A percentile compares a stretch with the other conserved stretches of the same genome.
Conservation (phyloP, 2,888 invertebrate species). For the Aelia acuminata region DNA sequence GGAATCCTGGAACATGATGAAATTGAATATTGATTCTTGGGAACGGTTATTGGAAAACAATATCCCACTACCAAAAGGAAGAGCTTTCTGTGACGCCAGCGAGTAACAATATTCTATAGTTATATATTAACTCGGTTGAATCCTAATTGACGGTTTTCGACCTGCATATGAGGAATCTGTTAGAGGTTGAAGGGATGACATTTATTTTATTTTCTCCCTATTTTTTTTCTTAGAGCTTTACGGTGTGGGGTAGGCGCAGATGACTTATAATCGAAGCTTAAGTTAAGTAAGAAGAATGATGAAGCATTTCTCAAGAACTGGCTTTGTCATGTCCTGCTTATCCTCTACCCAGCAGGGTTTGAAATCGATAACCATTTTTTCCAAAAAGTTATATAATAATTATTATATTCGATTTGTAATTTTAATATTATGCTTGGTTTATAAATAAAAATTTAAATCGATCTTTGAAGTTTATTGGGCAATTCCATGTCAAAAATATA, state of each 20-base stretch:
- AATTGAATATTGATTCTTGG: not conserved
- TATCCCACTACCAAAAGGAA: not conserved
- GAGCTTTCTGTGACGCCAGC: not conserved
- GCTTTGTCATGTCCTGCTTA: not conserved
- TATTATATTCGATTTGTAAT: too few species aligned
- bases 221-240: not conserved
- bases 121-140: not conserved
- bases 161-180: too few species aligned
- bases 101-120: not conserved
- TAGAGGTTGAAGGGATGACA: too few species aligned
- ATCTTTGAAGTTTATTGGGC: too few species aligned
- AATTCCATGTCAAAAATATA: too few species aligned
- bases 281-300: slow-evolving; percentile 45
- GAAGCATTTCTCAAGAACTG: not conserved
- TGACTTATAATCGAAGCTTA: slow-evolving; percentile 7
- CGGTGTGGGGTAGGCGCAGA: not conserved
- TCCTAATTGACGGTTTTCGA: not conserved
- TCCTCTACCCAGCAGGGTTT: not conserved
- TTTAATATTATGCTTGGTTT: too few species aligned
- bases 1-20: not conserved
- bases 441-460: too few species aligned
- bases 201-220: not conserved
- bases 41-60: not conserved
- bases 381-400: too few species aligned
- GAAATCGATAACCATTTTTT: too few species aligned